Evolutionary conservation across 2,888 invertebrate genomes (phyloP).

Genomic region (Melieria crassipennis): DNA sequence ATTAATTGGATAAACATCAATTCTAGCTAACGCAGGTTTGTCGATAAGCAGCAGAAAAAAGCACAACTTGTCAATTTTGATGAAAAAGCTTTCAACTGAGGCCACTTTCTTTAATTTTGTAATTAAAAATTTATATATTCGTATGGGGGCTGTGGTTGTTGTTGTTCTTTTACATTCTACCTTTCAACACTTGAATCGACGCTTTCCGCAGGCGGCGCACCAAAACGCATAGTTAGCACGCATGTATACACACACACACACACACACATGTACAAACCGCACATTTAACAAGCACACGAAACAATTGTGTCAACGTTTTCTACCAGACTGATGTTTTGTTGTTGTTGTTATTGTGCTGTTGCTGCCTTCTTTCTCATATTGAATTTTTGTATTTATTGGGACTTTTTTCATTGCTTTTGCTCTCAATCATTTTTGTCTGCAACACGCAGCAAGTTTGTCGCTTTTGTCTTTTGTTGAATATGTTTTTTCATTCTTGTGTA

Average conservation of each 20-base stretch:
- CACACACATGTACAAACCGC: neutral
- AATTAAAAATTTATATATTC: neutral
- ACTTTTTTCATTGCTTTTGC: no score
- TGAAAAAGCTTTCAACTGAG: no score
- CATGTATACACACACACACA: neutral
- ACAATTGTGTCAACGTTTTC: slow-evolving; percentile 55
- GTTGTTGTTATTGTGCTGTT: slow-evolving; percentile 24
- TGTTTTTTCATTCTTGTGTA: neutral
- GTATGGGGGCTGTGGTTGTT: neutral
- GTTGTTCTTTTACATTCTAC: no score
- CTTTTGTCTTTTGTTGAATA: slow-evolving; percentile 52
- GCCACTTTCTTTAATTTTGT: neutral
- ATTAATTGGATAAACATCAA: no score
- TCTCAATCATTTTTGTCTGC: no score
- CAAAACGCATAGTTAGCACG: no score
- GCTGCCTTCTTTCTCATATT: slow-evolving; percentile 11
- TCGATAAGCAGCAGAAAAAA: no score
- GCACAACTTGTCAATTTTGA: no score
- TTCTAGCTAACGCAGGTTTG: no score
- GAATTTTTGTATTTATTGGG: no score
- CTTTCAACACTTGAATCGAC: no score
- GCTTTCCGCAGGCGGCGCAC: no score
- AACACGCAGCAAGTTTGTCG: slow-evolving; percentile 45
- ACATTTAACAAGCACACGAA: slow-evolving; percentile 6
- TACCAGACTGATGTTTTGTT: slow-evolving; percentile 5